Evolutionary conservation across 92 coral and sea anemone genomes (phyloP).

Genomic region (Actinernus sp.): DNA sequence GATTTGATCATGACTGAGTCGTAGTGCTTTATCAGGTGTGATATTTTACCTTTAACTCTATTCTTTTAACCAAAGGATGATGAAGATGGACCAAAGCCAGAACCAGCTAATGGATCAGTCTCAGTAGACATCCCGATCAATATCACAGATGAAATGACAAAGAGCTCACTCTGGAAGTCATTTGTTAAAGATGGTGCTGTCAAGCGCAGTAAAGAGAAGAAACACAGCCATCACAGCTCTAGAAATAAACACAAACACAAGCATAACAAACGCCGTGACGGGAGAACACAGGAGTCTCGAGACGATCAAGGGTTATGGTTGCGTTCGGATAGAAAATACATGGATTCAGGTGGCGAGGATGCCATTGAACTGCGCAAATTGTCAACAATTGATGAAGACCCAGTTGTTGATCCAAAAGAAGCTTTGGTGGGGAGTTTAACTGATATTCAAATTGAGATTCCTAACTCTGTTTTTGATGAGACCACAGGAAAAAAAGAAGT

Average conservation of each 20-base stretch:
- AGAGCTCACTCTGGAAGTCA: conserved; percentile 89
- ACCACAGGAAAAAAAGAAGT: conserved; percentile 9
- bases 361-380: conserved; percentile 42
- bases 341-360: conserved; percentile 29
- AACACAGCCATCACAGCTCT: conserved; percentile 49
- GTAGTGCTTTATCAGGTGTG: too few relatives aligned
- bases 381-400: conserved; percentile 59
- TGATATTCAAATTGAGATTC: conserved; percentile 25
- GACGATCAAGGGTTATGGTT: conserved; percentile 76
- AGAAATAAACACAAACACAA: conserved; percentile 63
- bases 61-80: conserved; percentile 19
- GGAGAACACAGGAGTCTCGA: conserved; percentile 1
- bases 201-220: conserved; percentile 46
- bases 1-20: too few relatives aligned
- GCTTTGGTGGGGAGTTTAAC: conserved; percentile 5
- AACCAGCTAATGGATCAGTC: conserved; percentile 43
- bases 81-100: conserved; percentile 37
- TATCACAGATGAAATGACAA: conserved; percentile 91
- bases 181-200: conserved; percentile 77
- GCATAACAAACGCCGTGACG: conserved; percentile 42
- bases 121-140: conserved; percentile 74
- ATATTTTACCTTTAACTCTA: too few relatives aligned
- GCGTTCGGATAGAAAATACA: conserved; percentile 42
- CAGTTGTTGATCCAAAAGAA: conserved; percentile 47
- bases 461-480: conserved; percentile 13